These are phyloP conservation scores for Scylla paramamosain DNA, from an alignment of 1,140 invertebrate genomes.

Conservation along the genomic window DNA sequence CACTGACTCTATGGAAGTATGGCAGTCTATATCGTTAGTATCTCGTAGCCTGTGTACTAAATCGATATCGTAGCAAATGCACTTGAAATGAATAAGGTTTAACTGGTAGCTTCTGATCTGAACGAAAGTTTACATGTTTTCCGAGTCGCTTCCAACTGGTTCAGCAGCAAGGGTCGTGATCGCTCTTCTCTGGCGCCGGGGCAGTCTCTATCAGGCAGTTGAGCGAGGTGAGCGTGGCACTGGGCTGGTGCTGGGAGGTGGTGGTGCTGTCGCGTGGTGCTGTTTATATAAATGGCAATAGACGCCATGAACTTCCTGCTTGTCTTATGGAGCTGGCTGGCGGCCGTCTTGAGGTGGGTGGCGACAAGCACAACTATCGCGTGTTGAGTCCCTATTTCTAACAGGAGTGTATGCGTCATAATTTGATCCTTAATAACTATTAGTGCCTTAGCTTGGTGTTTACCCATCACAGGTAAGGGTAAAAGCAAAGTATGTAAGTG, in stretches of 20 bases:
- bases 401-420: too few relatives aligned
- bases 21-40: neutral
- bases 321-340: slow-evolving; percentile 55
- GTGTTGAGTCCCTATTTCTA: neutral
- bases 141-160: neutral
- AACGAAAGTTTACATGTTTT: neutral
- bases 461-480: too few relatives aligned
- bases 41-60: too few relatives aligned
- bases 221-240: neutral
- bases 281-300: neutral
- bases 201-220: neutral
- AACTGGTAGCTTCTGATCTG: neutral
- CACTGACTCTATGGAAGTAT: neutral
- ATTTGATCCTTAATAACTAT: too few relatives aligned
- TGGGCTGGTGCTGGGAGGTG: neutral
- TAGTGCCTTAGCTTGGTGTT: too few relatives aligned
- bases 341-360: slow-evolving; percentile 30
- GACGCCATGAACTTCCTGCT: slow-evolving; percentile 31
- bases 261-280: neutral
- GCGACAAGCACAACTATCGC: too few relatives aligned
- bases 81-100: neutral
- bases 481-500: too few relatives aligned
- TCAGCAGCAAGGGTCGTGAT: neutral
- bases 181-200: neutral
- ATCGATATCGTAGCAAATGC: neutral